Base-by-base conservation (phyloP, 2,888 invertebrate species). In the Polymixis flavicincta region DNA sequence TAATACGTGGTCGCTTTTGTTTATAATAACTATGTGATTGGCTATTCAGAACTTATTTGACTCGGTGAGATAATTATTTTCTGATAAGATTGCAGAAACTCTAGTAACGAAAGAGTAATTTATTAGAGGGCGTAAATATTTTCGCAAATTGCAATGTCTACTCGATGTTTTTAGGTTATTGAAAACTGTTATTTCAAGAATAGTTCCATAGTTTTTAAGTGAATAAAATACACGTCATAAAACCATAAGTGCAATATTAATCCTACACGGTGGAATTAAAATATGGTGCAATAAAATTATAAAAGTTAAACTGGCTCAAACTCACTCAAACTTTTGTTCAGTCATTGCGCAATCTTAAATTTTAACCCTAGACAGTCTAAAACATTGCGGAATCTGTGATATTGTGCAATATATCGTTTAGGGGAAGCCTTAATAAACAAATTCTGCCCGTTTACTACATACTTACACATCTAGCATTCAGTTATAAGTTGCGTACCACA, bases 401-500 rank as follows among this genome's bases (percentile, higher is more conserved):
- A 42, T 42, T 42, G 42, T 42, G 9, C 42, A 42, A 1, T 9
- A 42, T 42, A 42, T 1, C 9, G 42, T 42, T 42, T 42, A 42
- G 42, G 42, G 42, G 42, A 1, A 8, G 42, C 42, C 9, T 42
- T 42, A 42, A 11, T 42, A 42, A 9, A 42, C 9, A 14, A 60
- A 72, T 45, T 59, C 13, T 14, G 1, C 8, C 1, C 8, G 7
- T 42, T 57, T 52, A 64, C 57, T 11, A 45, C 42, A 45, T 60
- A 71, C 37, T 37, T 37, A 37, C 42, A 50, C 66, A 61, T 52
- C 28, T 55, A 45, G 19, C 17, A 50, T 78, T 63, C 32, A 80
- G 57, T 63, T 72, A 42, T 37, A 81, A 69, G 25, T 70, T 70
- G 52, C 48, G 32, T 14, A 22, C 45, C 42, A 64, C 50, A 45